Evolutionary conservation across 2,888 invertebrate genomes (phyloP).

Genomic region (Nezara viridula): DNA sequence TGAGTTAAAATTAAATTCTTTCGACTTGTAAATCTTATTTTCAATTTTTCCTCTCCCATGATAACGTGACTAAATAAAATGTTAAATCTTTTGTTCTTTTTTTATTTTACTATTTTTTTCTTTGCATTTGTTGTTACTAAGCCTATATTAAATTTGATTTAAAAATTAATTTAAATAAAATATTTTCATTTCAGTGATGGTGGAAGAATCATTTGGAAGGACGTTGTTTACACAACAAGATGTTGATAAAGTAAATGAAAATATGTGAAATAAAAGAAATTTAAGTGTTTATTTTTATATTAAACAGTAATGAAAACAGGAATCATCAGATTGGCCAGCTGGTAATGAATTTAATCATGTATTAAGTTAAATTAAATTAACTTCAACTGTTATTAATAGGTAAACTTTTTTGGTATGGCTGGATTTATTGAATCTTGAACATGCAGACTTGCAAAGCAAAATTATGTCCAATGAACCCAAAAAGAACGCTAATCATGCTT

Average conservation of each 20-base stretch:
- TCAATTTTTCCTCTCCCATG: too few species aligned
- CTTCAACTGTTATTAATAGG: too few species aligned
- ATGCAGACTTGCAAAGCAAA: too few species aligned
- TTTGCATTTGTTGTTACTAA: neutral
- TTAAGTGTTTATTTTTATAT: neutral
- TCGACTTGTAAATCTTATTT: too few species aligned
- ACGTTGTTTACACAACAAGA: neutral
- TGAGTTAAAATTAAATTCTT: too few species aligned
- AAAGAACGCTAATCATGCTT: too few species aligned
- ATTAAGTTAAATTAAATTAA: neutral
- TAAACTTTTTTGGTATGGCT: too few species aligned
- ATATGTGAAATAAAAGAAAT: neutral
- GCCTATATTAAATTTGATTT: neutral
- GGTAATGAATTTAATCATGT: neutral
- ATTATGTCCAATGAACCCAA: too few species aligned
- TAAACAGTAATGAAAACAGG: conserved; percentile 23
- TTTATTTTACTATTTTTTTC: neutral
- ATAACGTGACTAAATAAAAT: too few species aligned
- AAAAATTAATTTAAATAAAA: neutral
- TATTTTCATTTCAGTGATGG: neutral
- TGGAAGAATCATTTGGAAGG: neutral
- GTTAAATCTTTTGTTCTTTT: too few species aligned
- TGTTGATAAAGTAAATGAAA: neutral
- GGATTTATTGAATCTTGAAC: too few species aligned
- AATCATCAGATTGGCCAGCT: conserved; percentile 25